A percentile compares a stretch with the other conserved stretches of the same genome.
These are phyloP conservation scores for Oophaga sylvatica DNA, from an alignment of 2,797 vertebrate genomes.

Conservation along the genomic window DNA sequence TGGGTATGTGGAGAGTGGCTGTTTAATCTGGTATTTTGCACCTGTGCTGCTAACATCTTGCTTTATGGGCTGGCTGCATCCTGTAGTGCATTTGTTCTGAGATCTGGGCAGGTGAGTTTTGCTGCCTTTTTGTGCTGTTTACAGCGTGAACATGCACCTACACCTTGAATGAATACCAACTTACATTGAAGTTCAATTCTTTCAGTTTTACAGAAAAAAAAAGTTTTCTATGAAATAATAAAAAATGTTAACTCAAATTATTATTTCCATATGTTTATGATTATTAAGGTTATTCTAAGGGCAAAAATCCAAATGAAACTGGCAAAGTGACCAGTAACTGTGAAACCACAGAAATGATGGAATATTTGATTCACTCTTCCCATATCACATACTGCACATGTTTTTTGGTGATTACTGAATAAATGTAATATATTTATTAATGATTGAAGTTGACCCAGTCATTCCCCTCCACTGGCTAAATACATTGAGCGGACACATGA, in stretches of 20 bases:
- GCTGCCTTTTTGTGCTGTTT: too few relatives aligned
- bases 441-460: constrained; percentile 29
- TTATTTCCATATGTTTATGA: neutral
- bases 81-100: too few relatives aligned
- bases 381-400: constrained; percentile 11
- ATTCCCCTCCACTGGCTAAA: constrained; percentile 34
- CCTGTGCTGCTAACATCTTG: too few relatives aligned
- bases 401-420: constrained; percentile 15
- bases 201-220: neutral
- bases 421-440: constrained; percentile 42
- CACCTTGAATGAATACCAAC: too few relatives aligned
- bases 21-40: too few relatives aligned
- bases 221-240: neutral
- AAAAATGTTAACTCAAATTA: neutral
- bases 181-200: too few relatives aligned
- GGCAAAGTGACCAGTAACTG: neutral
- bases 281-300: constrained; percentile 10
- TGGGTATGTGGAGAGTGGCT: too few relatives aligned
- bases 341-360: constrained; percentile 21
- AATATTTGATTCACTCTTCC: constrained; percentile 29
- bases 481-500: constrained; percentile 34
- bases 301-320: constrained; percentile 10
- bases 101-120: too few relatives aligned
- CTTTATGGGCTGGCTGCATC: too few relatives aligned
- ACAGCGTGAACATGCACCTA: too few relatives aligned